Base-by-base conservation (phyloP, 1,140 invertebrate genomes). In the Diprion similis region DNA sequence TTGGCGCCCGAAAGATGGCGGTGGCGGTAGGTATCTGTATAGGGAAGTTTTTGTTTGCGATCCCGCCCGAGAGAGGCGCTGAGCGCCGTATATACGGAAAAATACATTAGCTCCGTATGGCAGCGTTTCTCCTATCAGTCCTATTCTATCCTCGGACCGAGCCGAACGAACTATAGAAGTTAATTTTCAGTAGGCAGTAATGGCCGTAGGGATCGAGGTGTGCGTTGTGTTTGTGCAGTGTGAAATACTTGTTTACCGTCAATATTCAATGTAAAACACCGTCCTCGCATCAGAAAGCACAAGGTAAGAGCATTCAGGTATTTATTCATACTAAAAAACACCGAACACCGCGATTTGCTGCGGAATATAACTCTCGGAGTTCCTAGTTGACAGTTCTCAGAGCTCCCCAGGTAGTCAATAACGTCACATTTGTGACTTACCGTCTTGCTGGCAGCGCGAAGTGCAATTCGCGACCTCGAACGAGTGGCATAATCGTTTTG, bases 191-290 rank as follows among this genome's bases (percentile, higher is more conserved):
- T 73, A 73, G 68, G 75, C 80, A 83, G 80, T 84, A 79, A 84
- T 84, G 82, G 82, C 83, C 81, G 79, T 77, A 76, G 77, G 73
- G 75, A 76, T 78, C 73, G 72, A 73, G 79, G 81, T 73, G 81
- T 70, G 75, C 72, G 75, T 77, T 74, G 74, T 74, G 71, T 77
- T 78, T 51, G 19, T 48, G 70, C 73, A 64, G 70, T 70, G 68
- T 65, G 51, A 59, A 8, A n/a, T n/a, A 66, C 66, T 79, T 82
- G 75, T 82, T 84, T 83, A 82, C 79, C 70, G 78, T 70, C 66
- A 81, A 71, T 15, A 74, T 70, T 64, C 66, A 37, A 46, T 71
- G 46, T n/a, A 15, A n/a, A 10, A 13, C 51, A 59, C 51, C 51
- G 51, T 59, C 51, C 51, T 59, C 51, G 0, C 51, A 3, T 59